Evolutionary conservation across 2,888 invertebrate genomes (phyloP), one percentile per base, ranked within the genome.

Genomic region (Leuctra nigra): DNA sequence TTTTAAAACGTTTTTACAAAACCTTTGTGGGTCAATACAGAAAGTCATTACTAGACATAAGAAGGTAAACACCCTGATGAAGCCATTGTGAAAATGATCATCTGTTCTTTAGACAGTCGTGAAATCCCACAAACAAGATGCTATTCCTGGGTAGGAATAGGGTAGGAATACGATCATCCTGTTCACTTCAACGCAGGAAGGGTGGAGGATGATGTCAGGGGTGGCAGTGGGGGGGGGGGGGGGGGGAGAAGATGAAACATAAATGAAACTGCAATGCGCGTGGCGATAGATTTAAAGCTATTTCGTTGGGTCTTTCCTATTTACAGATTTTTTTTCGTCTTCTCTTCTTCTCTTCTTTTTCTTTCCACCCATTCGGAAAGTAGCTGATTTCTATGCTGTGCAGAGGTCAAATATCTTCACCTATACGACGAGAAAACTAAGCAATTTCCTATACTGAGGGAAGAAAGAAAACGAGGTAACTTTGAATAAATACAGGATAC

Each of bases 301-400:
- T 44, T 44, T 44, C 20, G 20, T 20, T 20, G 44, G 44, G 20
- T 44, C 22, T 20, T 22, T 23, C 18, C 20, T 44, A 44, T 44
- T 44, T 44, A 44, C 44, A 44, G 44, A 44, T 44, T 44, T 44
- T 41, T 44, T 39, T 16, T n/a, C n/a, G n/a, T n/a, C n/a, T n/a
- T n/a, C n/a, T n/a, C n/a, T n/a, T n/a, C n/a, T n/a, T n/a, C 39
- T 18, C 39, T n/a, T 14, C 39, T 20, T 2, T 13, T 13, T n/a
- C 41, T 4, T 44, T 23, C 20, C 44, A 29, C 6, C 20, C 23
- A 41, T 4, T 7, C 2, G 39, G 20, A 44, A 44, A 44, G 44
- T 44, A 23, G 44, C n/a, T 22, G 20, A 44, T 44, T 44, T n/a
- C 23, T 44, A 44, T 44, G 44, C 44, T 22, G 44, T 11, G 23